Conservation (phyloP, 2,797 vertebrate genomes). For the Fistularia tabacaria region DNA sequence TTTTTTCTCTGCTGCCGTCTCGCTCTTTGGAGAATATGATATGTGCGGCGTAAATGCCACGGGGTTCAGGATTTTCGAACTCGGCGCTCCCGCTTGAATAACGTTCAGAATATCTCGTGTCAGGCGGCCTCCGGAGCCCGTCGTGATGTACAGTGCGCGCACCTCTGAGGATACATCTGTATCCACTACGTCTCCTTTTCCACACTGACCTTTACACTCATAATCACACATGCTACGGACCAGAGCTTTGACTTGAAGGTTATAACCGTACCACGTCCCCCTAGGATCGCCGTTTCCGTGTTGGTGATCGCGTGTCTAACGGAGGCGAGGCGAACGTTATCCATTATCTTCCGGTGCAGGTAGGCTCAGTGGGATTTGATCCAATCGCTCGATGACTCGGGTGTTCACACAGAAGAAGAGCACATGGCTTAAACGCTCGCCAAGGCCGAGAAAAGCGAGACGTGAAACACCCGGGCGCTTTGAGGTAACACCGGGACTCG, state of each 20-base stretch:
- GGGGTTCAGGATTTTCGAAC: slow-evolving; percentile 39
- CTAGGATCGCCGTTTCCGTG: background rate
- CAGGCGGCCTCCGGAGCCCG: slow-evolving; percentile 11
- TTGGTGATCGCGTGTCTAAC: slow-evolving; percentile 14
- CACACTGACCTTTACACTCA: slow-evolving; percentile 9
- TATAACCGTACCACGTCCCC: slow-evolving; percentile 23
- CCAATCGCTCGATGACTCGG: too few relatives aligned
- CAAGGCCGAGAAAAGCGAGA: too few relatives aligned
- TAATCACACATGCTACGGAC: slow-evolving; percentile 12
- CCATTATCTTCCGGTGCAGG: slow-evolving; percentile 27
- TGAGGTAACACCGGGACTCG: too few relatives aligned
- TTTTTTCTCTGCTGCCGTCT: slow-evolving; percentile 46
- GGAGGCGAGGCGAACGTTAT: slow-evolving; percentile 15
- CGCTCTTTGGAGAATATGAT: slow-evolving; percentile 54
- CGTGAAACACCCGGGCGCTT: too few relatives aligned
- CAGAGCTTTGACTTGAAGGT: slow-evolving; percentile 39
- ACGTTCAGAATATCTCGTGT: slow-evolving; percentile 29
- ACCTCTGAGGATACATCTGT: slow-evolving; percentile 43
- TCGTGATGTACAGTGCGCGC: slow-evolving; percentile 28
- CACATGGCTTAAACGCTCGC: too few relatives aligned
- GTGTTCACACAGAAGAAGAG: too few relatives aligned
- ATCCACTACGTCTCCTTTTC: slow-evolving; percentile 20
- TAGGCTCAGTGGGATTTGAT: slow-evolving; percentile 33
- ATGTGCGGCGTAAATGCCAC: slow-evolving; percentile 33
- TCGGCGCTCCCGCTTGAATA: slow-evolving; percentile 30